Evolutionary conservation across 2,797 vertebrate species (phyloP).

Genomic region (Gallirallus australis): DNA sequence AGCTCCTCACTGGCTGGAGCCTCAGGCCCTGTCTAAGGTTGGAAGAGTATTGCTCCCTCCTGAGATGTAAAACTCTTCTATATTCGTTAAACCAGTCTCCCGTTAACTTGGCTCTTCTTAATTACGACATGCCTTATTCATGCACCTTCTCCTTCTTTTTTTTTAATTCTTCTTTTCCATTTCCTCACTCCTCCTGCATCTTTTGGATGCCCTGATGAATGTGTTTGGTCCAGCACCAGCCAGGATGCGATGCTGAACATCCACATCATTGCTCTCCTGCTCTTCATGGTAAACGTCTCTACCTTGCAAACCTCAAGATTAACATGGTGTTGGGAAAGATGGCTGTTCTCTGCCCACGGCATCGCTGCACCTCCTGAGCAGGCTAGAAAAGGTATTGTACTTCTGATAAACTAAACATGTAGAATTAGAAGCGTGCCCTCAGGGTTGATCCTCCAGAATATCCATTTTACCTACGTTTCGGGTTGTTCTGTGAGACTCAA

Average conservation of each 20-base stretch:
- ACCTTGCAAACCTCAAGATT: not conserved
- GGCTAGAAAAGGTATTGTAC: not conserved
- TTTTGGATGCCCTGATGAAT: accelerated
- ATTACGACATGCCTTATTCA: not conserved
- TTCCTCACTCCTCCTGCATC: accelerated
- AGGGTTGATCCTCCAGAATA: not conserved
- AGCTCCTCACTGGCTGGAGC: not conserved
- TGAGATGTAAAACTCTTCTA: not conserved
- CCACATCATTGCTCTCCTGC: not conserved
- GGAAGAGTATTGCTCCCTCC: not conserved
- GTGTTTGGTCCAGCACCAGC: not conserved
- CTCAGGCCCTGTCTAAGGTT: not conserved
- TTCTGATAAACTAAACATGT: not conserved
- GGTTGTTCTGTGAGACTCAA: not conserved
- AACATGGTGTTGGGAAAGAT: not conserved
- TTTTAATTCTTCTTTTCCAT: not conserved
- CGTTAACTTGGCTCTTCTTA: not conserved
- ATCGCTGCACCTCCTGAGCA: accelerated
- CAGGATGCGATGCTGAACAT: not conserved
- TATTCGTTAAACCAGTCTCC: not conserved
- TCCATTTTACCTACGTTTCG: not conserved
- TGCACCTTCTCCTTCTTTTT: not conserved
- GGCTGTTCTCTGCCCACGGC: not conserved
- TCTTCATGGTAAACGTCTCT: not conserved
- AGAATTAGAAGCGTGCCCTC: not conserved